Conservation (phyloP, 2,797 vertebrate species). For the Emys orbicularis region DNA sequence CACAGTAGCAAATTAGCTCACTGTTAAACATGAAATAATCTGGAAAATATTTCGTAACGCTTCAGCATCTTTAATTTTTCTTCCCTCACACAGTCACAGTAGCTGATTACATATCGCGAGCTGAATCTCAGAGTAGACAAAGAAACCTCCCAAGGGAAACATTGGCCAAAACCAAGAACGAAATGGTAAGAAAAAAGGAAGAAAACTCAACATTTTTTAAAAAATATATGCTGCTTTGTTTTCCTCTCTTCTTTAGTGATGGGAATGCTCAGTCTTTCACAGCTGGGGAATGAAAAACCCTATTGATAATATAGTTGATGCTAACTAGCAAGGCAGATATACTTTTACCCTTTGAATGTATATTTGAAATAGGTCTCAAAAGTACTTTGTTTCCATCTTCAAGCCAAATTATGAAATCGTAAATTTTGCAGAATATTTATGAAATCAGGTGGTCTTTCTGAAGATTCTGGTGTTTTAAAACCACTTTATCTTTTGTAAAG, state of each 20-base stretch:
- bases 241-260: background rate
- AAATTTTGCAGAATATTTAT: background rate
- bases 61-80: conserved; percentile 80
- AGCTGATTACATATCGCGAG: conserved; percentile 99
- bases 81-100: conserved; percentile 92
- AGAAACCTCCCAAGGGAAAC: conserved; percentile 88
- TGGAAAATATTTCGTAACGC: conserved; percentile 58
- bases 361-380: background rate
- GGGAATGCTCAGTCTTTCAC: accelerated
- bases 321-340: background rate
- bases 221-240: background rate
- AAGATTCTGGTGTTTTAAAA: background rate
- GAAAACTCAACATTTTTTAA: conserved; percentile 17
- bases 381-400: background rate
- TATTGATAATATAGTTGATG: background rate
- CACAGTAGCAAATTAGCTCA: conserved; percentile 1
- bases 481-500: background rate
- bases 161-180: conserved; percentile 93
- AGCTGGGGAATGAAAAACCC: background rate
- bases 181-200: conserved; percentile 86
- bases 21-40: conserved; percentile 29
- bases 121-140: conserved; percentile 98
- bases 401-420: background rate
- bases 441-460: background rate
- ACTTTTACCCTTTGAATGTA: background rate